Base-by-base conservation (phyloP, 2,797 vertebrate genomes). In the Pachyuromys duprasi region DNA sequence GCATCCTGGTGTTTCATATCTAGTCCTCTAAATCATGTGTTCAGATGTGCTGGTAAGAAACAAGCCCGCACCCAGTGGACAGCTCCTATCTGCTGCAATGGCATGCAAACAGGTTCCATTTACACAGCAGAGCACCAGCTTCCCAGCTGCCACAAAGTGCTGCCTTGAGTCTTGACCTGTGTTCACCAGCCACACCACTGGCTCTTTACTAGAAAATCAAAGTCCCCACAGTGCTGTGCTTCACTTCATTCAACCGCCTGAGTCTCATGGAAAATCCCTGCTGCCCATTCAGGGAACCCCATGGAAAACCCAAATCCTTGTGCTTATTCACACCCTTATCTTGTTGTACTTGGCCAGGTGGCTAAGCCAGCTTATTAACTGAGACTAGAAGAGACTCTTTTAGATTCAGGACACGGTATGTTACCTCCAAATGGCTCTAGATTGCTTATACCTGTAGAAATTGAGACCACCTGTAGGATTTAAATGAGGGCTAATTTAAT, bases 401-500 rank as follows among this genome's bases (percentile, higher is more conserved):
- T 8, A 67, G 15, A 92, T 17, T 76, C 4, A 67, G 18, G 90
- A 93, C 60, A 78, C 0, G 15, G 49, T 4, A 28, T 22, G 84
- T 70, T 36, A 22, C 42, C 67, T 87, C 87, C 31, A 69, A 69
- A 91, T 28, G 78, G 76, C 36, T 75, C 17, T 49, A 65, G 53
- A 81, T 28, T 83, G 81, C 63, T 60, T n/a, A 2, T n/a, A n/a
- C n/a, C n/a, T n/a, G n/a, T n/a, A n/a, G n/a, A n/a, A n/a, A n/a
- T n/a, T n/a, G n/a, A n/a, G n/a, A n/a, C n/a, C n/a, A n/a, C n/a
- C n/a, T n/a, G n/a, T n/a, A 83, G 45, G 53, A 79, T 72, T 83
- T 90, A 93, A 89, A 83, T 18, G 55, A 93, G 75, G 89, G 24
- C 49, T 70, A 83, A 5, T 86, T 93, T 84, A 74, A 60, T 67